phyloP scores from a whole-genome alignment of 2,888 invertebrate genomes.

The Phrixothrix hirtus region DNA sequence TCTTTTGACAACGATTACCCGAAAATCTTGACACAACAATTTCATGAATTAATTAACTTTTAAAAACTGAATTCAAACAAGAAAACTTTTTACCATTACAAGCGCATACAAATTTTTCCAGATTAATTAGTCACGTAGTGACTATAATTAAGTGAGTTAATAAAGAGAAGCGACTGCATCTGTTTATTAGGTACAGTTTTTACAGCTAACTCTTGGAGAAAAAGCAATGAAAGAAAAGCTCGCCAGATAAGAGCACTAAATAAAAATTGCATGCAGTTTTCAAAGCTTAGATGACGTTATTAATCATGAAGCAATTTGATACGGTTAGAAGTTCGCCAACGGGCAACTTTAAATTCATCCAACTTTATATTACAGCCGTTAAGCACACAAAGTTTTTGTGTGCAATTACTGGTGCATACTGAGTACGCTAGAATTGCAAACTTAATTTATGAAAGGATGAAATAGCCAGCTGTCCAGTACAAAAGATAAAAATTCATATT shows the following conservation, averaged over 20 bases:
- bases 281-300: conserved; percentile 21
- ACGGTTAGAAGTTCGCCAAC: conserved; percentile 22
- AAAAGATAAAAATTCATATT: conserved; percentile 15
- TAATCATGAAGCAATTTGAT: conserved; percentile 28
- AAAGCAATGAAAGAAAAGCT: conserved; percentile 1
- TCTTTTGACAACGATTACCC: too few relatives aligned
- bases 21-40: too few relatives aligned
- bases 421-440: conserved; percentile 8
- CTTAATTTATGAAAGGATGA: conserved; percentile 11
- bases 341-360: conserved; percentile 24
- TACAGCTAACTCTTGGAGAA: background rate
- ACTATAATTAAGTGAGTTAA: conserved; percentile 20
- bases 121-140: conserved; percentile 21
- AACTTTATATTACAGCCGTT: conserved; percentile 25
- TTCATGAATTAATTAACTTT: background rate
- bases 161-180: conserved; percentile 6
- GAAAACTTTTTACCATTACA: conserved; percentile 3
- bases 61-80: background rate
- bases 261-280: conserved; percentile 15
- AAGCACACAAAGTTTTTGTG: conserved; percentile 23
- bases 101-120: conserved; percentile 15
- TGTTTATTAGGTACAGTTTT: background rate
- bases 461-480: conserved; percentile 7
- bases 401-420: conserved; percentile 21
- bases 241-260: conserved; percentile 1